Conservation (phyloP, 2,797 vertebrate species). For the Chelon labrosus region DNA sequence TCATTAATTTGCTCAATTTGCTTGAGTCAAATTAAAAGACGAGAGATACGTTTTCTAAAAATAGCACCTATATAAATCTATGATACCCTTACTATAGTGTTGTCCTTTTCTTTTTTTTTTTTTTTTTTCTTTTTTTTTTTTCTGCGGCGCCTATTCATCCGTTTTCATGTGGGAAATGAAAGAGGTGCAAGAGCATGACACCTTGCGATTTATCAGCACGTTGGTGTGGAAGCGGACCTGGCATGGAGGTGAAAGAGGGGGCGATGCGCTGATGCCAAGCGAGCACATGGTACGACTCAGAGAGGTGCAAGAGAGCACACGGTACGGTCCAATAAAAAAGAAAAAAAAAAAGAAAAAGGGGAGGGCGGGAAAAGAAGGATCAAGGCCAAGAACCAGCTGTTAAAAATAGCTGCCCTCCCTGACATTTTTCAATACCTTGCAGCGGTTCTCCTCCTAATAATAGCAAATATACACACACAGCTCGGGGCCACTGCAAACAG, state of each 20-base stretch:
- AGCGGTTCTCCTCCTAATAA: constrained; percentile 81
- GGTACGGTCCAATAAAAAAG: constrained; percentile 8
- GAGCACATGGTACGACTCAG: constrained; percentile 36
- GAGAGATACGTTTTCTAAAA: constrained; percentile 69
- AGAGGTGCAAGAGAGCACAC: constrained; percentile 20
- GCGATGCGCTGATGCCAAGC: constrained; percentile 29
- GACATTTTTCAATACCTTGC: constrained; percentile 80
- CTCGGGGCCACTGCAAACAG: constrained; percentile 73
- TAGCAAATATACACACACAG: constrained; percentile 78
- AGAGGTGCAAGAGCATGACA: constrained; percentile 24
- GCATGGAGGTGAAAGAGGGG: constrained; percentile 32
- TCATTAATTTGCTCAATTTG: constrained; percentile 71
- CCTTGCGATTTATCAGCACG: constrained; percentile 44
- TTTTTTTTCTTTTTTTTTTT: not conserved
- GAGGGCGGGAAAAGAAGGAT: constrained; percentile 51
- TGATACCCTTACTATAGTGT: constrained; percentile 7
- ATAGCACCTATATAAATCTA: constrained; percentile 59
- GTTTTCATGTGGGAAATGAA: constrained; percentile 26
- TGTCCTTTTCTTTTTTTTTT: not conserved
- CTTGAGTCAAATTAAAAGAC: constrained; percentile 68
- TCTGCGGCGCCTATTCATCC: not conserved
- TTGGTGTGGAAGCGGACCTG: constrained; percentile 17
- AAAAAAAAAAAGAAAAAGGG: not conserved
- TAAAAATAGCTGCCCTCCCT: constrained; percentile 84
- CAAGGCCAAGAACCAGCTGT: constrained; percentile 70